phyloP scores from a whole-genome alignment of 2,797 vertebrate species.

The Anguilla megastoma region DNA sequence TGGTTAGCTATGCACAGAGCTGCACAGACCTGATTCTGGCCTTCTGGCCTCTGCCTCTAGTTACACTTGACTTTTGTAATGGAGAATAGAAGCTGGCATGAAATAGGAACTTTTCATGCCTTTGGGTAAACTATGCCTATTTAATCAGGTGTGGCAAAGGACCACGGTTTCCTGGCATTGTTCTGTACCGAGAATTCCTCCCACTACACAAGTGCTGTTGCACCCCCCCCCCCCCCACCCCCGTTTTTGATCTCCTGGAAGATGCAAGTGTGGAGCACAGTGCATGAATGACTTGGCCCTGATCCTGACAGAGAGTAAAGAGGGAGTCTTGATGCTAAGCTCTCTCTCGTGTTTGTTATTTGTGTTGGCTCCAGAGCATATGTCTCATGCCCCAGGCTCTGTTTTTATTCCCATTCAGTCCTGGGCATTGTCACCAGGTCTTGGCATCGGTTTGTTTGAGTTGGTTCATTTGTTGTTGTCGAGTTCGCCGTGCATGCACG shows the following conservation, averaged over 20 bases:
- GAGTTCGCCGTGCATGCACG: slow-evolving; percentile 34
- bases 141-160: neutral
- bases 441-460: neutral
- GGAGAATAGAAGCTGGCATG: neutral
- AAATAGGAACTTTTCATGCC: too few species aligned
- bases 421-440: neutral
- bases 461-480: slow-evolving; percentile 23
- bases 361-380: neutral
- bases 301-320: neutral
- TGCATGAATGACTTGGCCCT: neutral
- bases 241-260: neutral
- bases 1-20: neutral
- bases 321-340: neutral
- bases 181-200: neutral
- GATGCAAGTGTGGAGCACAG: neutral
- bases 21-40: neutral
- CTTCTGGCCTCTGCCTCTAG: slow-evolving; percentile 14
- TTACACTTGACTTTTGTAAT: neutral
- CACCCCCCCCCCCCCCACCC: neutral
- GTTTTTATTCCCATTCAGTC: neutral
- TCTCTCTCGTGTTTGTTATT: neutral
- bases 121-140: neutral
- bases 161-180: neutral
- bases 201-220: neutral
- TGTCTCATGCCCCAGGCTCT: slow-evolving; percentile 11